phyloP scores from a whole-genome alignment of 2,113 vertebrate genomes.

The Pleuronectes platessa region DNA sequence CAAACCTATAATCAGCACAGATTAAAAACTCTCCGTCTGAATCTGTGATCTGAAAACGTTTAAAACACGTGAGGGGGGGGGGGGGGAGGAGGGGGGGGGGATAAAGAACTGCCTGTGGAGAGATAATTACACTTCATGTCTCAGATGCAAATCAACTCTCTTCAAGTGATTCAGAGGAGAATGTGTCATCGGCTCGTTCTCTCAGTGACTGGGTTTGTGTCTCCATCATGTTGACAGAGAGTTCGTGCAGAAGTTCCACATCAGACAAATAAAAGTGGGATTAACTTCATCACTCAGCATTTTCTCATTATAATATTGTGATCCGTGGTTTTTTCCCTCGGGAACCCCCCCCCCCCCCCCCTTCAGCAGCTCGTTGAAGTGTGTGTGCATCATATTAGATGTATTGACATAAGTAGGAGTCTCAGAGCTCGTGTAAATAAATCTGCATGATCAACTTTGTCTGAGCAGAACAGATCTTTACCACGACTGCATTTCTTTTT shows the following conservation, averaged over 20 bases:
- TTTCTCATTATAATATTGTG: neutral
- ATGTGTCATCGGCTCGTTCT: constrained; percentile 31
- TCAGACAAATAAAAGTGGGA: neutral
- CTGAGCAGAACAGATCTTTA: no score
- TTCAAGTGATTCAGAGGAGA: constrained; percentile 14
- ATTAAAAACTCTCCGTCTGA: neutral
- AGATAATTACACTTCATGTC: neutral
- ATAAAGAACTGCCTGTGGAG: neutral
- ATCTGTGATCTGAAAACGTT: neutral
- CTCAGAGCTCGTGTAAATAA: no score
- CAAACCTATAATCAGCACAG: constrained; percentile 25
- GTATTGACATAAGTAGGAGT: no score
- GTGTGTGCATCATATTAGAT: no score
- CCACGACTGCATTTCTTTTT: no score
- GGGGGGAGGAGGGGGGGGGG: no score
- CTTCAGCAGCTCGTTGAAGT: neutral
- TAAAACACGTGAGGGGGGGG: neutral
- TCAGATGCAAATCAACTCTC: constrained; percentile 22
- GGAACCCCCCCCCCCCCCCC: neutral
- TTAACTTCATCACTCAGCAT: neutral
- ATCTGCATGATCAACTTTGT: no score
- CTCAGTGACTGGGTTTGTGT: neutral
- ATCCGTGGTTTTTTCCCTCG: neutral
- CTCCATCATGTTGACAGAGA: constrained; percentile 28
- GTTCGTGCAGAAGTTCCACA: neutral